Evolutionary conservation across 1,140 invertebrate genomes (phyloP).

Genomic region (Cherax destructor): DNA sequence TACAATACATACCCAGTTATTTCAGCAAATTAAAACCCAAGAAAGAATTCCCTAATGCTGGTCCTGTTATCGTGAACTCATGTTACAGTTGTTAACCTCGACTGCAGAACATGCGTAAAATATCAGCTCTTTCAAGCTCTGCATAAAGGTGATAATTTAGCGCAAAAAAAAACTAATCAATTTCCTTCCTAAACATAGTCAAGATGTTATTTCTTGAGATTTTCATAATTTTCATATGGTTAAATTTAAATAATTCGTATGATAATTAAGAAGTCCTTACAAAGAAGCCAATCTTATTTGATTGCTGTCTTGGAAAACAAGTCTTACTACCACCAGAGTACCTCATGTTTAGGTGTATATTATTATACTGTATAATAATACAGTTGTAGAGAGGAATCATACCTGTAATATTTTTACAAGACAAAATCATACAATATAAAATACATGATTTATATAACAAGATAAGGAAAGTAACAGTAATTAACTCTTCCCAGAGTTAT

Average conservation of each 20-base stretch:
- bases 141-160: background rate
- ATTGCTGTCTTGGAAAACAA: no score
- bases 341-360: background rate
- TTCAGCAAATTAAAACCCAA: background rate
- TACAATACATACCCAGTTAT: background rate
- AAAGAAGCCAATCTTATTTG: no score
- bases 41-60: slow-evolving; percentile 13
- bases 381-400: background rate
- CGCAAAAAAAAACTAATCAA: background rate
- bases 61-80: background rate
- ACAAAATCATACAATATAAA: background rate
- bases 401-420: background rate
- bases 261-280: no score
- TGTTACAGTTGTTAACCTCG: background rate
- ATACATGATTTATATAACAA: background rate
- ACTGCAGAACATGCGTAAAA: background rate
- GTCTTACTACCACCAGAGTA: background rate
- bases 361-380: background rate
- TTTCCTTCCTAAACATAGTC: background rate
- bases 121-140: background rate
- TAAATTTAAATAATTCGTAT: background rate
- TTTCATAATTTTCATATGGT: background rate
- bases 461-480: no score
- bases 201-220: background rate
- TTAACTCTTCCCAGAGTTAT: no score